Evolutionary conservation across 2,888 invertebrate genomes (phyloP).

Genomic region (Lissonota sp.): DNA sequence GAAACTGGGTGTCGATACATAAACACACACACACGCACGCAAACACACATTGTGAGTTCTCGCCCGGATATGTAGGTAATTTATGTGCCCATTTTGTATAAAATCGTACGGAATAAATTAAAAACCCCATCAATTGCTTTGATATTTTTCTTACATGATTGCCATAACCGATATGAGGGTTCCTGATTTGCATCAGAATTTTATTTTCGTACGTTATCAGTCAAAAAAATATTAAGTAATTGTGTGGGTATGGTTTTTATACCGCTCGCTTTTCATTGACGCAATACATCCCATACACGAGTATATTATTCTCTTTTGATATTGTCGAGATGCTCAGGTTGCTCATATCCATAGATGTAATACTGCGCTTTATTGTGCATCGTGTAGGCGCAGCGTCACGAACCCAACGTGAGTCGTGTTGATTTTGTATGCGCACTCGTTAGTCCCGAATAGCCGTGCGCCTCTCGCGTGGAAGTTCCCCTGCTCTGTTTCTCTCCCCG

Average conservation of each 20-base stretch:
- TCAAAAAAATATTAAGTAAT: too few relatives aligned
- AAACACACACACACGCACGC: too few relatives aligned
- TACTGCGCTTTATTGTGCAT: slow-evolving; percentile 40
- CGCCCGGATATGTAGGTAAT: slow-evolving; percentile 36
- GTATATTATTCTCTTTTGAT: slow-evolving; percentile 24
- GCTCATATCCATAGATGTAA: slow-evolving; percentile 16
- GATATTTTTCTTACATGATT: too few relatives aligned
- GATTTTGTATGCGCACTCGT: slow-evolving; percentile 73
- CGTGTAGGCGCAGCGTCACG: slow-evolving; percentile 70
- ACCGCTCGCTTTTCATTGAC: slow-evolving; percentile 15
- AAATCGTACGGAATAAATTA: too few relatives aligned
- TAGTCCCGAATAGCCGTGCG: slow-evolving; percentile 70
- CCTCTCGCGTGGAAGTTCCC: slow-evolving; percentile 39
- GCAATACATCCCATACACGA: too few relatives aligned
- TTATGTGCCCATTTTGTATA: slow-evolving; percentile 13
- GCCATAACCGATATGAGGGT: too few relatives aligned
- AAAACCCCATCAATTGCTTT: too few relatives aligned
- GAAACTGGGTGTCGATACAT: slow-evolving; percentile 71
- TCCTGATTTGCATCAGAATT: too few relatives aligned
- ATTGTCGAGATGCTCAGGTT: slow-evolving; percentile 41
- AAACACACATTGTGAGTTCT: slow-evolving; percentile 57
- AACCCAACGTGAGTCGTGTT: slow-evolving; percentile 68
- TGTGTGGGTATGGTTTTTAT: too few relatives aligned
- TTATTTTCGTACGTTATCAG: too few relatives aligned
- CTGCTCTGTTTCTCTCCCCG: background rate